Percentiles rank a stretch among this genome's conserved stretches.
These are phyloP conservation scores for Xiphorhynchus erythropygius DNA, from an alignment of 2,797 vertebrate species.

Conservation along the genomic window DNA sequence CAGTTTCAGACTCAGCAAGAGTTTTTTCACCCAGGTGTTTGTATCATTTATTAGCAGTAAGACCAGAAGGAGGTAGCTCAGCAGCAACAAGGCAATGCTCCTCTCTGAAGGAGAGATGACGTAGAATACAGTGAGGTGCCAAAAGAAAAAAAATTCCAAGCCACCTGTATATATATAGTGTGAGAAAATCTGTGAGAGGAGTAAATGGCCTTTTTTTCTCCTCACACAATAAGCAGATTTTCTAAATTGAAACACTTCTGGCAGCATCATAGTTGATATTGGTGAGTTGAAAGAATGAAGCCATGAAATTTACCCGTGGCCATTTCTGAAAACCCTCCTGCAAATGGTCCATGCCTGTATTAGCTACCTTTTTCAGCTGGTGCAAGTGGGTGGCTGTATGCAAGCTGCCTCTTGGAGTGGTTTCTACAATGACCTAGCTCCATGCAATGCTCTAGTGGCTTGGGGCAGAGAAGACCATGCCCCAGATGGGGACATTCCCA, in stretches of 20 bases:
- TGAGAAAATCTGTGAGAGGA: neutral
- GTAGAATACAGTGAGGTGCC: neutral
- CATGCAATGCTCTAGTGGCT: neutral
- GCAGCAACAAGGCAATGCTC: neutral
- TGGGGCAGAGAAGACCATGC: neutral
- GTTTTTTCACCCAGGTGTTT: neutral
- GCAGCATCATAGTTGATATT: neutral
- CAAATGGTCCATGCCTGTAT: fast-evolving
- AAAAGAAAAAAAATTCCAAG: neutral
- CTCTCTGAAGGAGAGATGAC: neutral
- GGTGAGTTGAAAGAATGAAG: neutral
- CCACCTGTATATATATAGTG: neutral
- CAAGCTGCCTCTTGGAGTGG: neutral
- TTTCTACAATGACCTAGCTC: neutral
- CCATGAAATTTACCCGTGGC: neutral
- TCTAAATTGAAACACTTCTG: neutral
- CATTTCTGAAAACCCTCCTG: neutral
- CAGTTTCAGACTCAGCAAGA: neutral
- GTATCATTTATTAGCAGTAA: neutral
- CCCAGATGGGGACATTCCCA: neutral
- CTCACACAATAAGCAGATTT: neutral
- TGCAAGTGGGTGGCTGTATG: neutral
- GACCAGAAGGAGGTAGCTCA: neutral
- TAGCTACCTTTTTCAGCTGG: neutral
- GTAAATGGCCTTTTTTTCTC: neutral